A percentile compares a stretch with the other conserved stretches of the same genome.
Conservation (phyloP, 2,797 vertebrate genomes). For the Rhabdomys pumilio region DNA sequence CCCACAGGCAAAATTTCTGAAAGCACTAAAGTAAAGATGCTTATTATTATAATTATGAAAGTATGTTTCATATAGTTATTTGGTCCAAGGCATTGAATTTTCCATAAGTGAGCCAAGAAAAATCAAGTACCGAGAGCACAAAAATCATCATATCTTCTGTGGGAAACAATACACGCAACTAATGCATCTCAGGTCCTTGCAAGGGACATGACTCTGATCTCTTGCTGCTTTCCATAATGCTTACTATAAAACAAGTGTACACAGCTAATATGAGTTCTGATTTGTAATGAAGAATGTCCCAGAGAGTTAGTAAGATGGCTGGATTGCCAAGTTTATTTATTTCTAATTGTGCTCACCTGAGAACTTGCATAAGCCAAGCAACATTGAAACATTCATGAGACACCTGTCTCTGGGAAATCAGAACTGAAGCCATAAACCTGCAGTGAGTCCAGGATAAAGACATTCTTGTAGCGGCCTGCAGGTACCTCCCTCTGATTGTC, state of each 20-base stretch:
- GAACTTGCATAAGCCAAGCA: neutral
- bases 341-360: neutral
- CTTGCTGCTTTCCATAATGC: neutral
- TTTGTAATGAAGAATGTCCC: neutral
- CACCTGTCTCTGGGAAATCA: neutral
- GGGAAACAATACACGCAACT: neutral
- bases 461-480: neutral
- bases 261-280: neutral
- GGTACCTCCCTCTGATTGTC: neutral
- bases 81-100: neutral
- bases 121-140: neutral
- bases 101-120: neutral
- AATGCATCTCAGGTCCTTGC: neutral
- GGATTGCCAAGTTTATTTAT: neutral
- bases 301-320: neutral
- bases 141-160: neutral
- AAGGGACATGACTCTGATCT: neutral
- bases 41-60: slow-evolving; percentile 40
- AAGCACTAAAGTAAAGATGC: neutral
- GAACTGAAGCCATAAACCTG: neutral
- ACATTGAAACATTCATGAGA: neutral
- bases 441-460: neutral
- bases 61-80: neutral
- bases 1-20: neutral
- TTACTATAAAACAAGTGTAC: neutral